A percentile compares a stretch with the other conserved stretches of the same genome.
These are phyloP conservation scores for Vanessa atalanta DNA, from an alignment of 1,140 invertebrate species.

Conservation along the genomic window DNA sequence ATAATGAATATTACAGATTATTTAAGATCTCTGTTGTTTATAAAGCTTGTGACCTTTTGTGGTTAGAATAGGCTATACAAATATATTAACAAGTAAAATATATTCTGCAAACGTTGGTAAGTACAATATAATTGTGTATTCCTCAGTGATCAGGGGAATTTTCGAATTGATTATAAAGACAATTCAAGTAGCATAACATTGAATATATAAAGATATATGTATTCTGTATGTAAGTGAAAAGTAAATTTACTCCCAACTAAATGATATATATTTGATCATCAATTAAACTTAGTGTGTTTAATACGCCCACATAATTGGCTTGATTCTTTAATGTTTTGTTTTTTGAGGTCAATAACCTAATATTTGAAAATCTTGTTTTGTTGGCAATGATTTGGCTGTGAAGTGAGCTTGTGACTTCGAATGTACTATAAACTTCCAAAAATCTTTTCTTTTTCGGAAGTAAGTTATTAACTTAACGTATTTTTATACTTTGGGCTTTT, in stretches of 20 bases:
- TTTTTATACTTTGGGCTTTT: neutral
- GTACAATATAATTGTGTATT: too few relatives aligned
- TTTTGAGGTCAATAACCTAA: constrained; percentile 48
- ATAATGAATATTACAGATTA: too few relatives aligned
- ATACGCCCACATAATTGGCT: constrained; percentile 22
- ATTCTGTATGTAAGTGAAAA: neutral
- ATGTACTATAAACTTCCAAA: neutral
- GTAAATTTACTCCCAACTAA: neutral
- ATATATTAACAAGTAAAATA: too few relatives aligned
- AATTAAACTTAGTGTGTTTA: constrained; percentile 7
- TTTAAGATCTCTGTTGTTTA: too few relatives aligned
- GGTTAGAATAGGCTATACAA: too few relatives aligned
- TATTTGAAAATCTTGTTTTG: constrained; percentile 28
- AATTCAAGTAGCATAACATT: too few relatives aligned
- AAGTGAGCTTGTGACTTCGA: neutral
- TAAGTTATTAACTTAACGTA: neutral
- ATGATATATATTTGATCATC: neutral
- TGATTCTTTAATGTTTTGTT: constrained; percentile 41
- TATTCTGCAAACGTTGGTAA: too few relatives aligned
- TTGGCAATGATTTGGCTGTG: constrained; percentile 28
- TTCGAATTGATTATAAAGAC: too few relatives aligned
- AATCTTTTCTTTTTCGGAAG: neutral
- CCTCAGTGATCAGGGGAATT: too few relatives aligned
- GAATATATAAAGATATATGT: too few relatives aligned
- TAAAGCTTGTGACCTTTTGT: too few relatives aligned